Base-by-base conservation (phyloP, 1,140 invertebrate species). In the Solen grandis region DNA sequence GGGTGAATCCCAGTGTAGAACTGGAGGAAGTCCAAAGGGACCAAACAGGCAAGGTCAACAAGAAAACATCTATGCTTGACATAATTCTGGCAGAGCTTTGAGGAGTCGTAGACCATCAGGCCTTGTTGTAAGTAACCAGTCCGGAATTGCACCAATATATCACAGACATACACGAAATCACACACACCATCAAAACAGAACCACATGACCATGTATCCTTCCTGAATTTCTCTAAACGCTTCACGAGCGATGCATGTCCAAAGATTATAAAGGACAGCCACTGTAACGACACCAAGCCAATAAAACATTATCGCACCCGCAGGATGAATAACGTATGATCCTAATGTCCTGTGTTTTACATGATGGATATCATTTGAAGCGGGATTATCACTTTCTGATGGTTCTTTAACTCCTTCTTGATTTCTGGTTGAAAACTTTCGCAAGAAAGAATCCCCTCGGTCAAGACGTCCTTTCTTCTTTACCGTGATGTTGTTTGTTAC, bases 101-200 rank as follows among this genome's bases (percentile, higher is more conserved):
- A 96, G 63, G 95, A 96, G 89, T 99, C 96, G 92, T 97, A 98
- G 10, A 97, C 97, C 95, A 98, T 97, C 8, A 98, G 94, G 16
- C 97, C 98, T 90, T 98, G 97, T 90, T 99, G 97, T 76, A 99
- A 93, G 90, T 98, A 99, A n/a, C 97, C 97, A 35, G 98, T 99
- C 59, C 97, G 94, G 85, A 99, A 95, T 91, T 99, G 97, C 46
- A 98, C 96, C 27, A 95, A 94, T 60, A 99, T 95, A 92, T 99
- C 97, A 35, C 96, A 87, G 25, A 97, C 93, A 93, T 97, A 98
- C 55, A 98, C 95, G 33, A 96, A 84, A 92, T 99, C 97, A 81
- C 96, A 96, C 77, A 98, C 93, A 66, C 94, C 94, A 92, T 99
- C 97, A 88, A 95, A 95, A 35, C 94, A 92, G 72, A 96, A 93